Conservation (phyloP, 1,140 invertebrate species). For the Cydia splendana region DNA sequence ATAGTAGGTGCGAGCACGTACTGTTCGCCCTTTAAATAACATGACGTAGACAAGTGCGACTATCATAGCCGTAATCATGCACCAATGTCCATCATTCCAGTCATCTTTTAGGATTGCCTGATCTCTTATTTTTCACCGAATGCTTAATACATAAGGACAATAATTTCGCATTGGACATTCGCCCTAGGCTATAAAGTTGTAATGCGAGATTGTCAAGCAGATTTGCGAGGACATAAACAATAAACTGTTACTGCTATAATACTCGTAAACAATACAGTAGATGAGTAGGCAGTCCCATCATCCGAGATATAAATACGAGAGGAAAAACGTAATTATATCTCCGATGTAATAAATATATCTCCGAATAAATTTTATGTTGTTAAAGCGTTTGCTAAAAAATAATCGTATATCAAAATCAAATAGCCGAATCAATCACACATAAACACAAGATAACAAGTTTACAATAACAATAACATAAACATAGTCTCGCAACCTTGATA, state of each 20-base stretch:
- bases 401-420: not conserved
- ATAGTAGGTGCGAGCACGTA: no score
- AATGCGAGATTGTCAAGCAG: not conserved
- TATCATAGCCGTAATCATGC: no score
- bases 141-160: not conserved
- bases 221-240: not conserved
- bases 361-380: no score
- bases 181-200: not conserved
- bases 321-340: no score
- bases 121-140: not conserved
- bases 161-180: not conserved
- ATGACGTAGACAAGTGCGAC: no score
- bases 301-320: no score
- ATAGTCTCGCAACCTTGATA: constrained; percentile 10
- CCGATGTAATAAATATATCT: no score
- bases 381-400: not conserved
- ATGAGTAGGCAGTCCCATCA: no score
- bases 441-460: no score
- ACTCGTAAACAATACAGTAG: not conserved
- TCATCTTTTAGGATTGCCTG: no score
- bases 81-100: no score
- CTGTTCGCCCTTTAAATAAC: no score
- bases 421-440: constrained; percentile 33
- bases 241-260: constrained; percentile 15
- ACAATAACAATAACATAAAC: constrained; percentile 2